Conservation (phyloP, 2,888 invertebrate genomes). For the Drosophila phalerata region DNA sequence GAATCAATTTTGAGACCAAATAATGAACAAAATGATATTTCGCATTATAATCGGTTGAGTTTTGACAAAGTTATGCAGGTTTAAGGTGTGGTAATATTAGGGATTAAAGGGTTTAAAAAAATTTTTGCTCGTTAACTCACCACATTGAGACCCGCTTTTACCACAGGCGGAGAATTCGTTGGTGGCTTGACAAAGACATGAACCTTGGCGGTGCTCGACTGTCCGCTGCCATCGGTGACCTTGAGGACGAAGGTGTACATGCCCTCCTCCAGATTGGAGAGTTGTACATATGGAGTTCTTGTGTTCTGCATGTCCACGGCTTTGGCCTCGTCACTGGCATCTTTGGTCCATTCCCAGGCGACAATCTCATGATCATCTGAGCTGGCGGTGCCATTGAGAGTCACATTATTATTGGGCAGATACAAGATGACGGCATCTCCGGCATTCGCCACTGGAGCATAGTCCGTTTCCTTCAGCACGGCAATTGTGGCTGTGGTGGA, state of each 20-base stretch:
- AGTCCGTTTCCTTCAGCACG: constrained; percentile 95
- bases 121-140: constrained; percentile 59
- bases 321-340: constrained; percentile 93
- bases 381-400: constrained; percentile 95
- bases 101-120: background rate
- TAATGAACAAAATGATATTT: no score
- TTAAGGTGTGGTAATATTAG: background rate
- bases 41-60: no score
- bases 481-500: constrained; percentile 95
- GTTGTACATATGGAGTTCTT: constrained; percentile 93
- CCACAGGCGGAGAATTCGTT: constrained; percentile 93
- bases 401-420: constrained; percentile 94
- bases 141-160: constrained; percentile 88
- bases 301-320: constrained; percentile 99
- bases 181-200: constrained; percentile 97
- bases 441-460: constrained; percentile 98
- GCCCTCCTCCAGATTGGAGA: constrained; percentile 96
- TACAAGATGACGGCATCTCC: constrained; percentile 95
- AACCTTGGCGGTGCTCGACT: constrained; percentile 94
- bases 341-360: constrained; percentile 98
- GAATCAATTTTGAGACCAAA: no score
- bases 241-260: constrained; percentile 97
- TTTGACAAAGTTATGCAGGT: no score
- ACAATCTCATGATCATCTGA: constrained; percentile 97
- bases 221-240: constrained; percentile 96